Base-by-base conservation (phyloP, 2,888 invertebrate genomes). In the Platerodrilus igneus region DNA sequence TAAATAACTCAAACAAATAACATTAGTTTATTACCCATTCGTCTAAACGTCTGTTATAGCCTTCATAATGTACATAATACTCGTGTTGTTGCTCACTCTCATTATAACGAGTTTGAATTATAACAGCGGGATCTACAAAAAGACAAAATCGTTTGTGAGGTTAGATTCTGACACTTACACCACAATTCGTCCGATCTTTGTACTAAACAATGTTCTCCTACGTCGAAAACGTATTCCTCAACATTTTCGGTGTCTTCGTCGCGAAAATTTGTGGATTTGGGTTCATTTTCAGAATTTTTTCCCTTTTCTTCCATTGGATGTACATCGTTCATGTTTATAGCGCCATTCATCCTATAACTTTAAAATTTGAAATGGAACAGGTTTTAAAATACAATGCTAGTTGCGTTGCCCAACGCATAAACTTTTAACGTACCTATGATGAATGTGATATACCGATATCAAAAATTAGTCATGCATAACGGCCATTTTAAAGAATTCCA, bases 11-110 rank as follows among this genome's bases (percentile, higher is more conserved):
- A 29, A 23, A 30, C 30, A 32, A 5, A 20, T 6, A 28, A 25
- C 17, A 27, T 8, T 34, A 27, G 19, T 9, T 19, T 60, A 62
- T 65, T 46, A 96, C 93, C 96, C 96, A 97, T 71, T 96, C 95
- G 66, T 97, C 97, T 62, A 97, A 72, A 55, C 96, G 79, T 53
- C 96, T 77, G 67, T 97, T 95, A 63, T 89, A 86, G 8, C 93
- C 94, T 63, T 94, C 92, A 72, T 95, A 97, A 67, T 97, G 97
- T 4, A 97, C 94, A 68, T 96, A 97, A 68, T 91, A 96, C 66
- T 96, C 96, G 63, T 81, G 84, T 51, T 77, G 78, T 45, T 78
- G 76, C 53, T 82, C 82, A 31, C 75, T 73, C 53, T 85, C 83
- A 69, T 82, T 86, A 60, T 77, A 82, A 42, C 89, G 78, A 18